Percentiles rank a stretch among this genome's conserved stretches.
These are phyloP conservation scores for Harpalus rubripes DNA, from an alignment of 2,888 invertebrate genomes.

Conservation along the genomic window DNA sequence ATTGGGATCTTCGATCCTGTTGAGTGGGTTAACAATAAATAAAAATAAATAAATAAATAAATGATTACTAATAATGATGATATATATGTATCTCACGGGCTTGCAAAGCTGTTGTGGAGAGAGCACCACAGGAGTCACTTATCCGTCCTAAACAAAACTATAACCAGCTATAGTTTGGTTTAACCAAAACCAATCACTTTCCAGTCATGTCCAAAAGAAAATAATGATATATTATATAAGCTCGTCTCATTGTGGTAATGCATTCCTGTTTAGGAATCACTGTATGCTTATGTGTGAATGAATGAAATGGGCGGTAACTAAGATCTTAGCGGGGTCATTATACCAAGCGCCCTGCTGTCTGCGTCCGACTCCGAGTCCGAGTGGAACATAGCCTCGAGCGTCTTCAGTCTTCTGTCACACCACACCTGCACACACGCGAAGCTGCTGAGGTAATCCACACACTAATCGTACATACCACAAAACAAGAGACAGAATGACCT, in stretches of 20 bases:
- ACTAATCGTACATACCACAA: slow-evolving; percentile 5
- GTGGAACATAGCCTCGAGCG: slow-evolving; percentile 46
- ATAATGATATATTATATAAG: neutral
- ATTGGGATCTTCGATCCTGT: too few relatives aligned
- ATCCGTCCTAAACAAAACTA: too few relatives aligned
- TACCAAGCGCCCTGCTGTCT: slow-evolving; percentile 62
- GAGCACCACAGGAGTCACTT: too few relatives aligned
- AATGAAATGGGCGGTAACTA: slow-evolving; percentile 44
- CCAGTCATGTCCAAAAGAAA: neutral
- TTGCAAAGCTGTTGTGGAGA: too few relatives aligned
- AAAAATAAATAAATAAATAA: too few relatives aligned
- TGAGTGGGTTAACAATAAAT: too few relatives aligned
- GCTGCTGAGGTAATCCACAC: neutral
- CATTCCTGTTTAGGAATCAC: neutral
- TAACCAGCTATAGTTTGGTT: too few relatives aligned
- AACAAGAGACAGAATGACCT: neutral
- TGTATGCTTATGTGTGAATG: slow-evolving; percentile 39
- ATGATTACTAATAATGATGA: too few relatives aligned
- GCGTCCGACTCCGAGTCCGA: slow-evolving; percentile 13
- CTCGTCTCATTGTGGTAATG: neutral
- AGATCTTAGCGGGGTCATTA: slow-evolving; percentile 49
- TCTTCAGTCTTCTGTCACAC: slow-evolving; percentile 7
- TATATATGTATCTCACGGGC: too few relatives aligned
- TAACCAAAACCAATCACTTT: too few relatives aligned
- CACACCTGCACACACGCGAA: slow-evolving; percentile 47